These are phyloP conservation scores for Trachelus stipa DNA, from an alignment of 2,888 invertebrate species.

Conservation along the genomic window DNA sequence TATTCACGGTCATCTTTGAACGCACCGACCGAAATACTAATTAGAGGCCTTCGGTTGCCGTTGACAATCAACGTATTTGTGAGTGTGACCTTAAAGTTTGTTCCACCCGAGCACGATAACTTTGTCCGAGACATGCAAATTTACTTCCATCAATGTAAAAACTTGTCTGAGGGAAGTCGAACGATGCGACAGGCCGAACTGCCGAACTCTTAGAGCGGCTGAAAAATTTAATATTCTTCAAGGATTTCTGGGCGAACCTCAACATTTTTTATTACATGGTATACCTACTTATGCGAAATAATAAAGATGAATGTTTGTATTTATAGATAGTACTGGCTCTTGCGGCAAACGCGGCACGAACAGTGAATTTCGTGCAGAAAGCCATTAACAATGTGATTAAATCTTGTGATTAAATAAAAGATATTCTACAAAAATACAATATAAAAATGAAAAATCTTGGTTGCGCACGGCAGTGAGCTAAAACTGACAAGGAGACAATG, in stretches of 20 bases:
- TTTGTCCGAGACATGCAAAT: background rate
- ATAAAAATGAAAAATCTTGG: too few species aligned
- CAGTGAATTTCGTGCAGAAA: too few species aligned
- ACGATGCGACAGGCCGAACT: background rate
- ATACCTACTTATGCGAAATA: background rate
- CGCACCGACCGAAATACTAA: background rate
- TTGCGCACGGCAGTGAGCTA: too few species aligned
- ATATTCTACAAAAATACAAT: too few species aligned
- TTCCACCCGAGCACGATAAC: background rate
- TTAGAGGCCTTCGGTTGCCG: background rate
- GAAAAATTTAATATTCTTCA: background rate
- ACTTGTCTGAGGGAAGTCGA: background rate
- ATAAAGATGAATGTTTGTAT: background rate
- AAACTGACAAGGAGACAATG: too few species aligned
- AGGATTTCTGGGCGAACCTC: background rate
- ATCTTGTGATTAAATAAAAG: too few species aligned
- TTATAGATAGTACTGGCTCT: too few species aligned
- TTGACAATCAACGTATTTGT: background rate
- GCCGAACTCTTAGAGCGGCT: too few species aligned
- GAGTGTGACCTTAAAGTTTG: background rate
- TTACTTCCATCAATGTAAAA: background rate
- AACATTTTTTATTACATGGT: background rate
- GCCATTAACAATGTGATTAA: too few species aligned
- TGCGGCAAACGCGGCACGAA: too few species aligned
- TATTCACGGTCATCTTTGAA: background rate